These are phyloP conservation scores for Seira sanloemensis DNA, from an alignment of 2,888 invertebrate species.

Conservation along the genomic window DNA sequence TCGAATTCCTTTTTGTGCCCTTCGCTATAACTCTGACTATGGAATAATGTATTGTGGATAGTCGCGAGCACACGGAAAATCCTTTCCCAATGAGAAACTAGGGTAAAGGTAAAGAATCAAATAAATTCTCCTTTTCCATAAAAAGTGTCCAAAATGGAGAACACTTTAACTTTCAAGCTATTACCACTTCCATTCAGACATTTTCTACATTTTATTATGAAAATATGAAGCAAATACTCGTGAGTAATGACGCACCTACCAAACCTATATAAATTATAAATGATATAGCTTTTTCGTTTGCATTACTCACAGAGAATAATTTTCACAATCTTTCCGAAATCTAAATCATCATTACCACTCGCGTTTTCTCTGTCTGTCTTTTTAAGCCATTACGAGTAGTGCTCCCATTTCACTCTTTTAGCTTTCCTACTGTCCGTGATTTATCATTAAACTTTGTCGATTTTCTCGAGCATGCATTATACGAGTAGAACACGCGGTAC, in stretches of 20 bases:
- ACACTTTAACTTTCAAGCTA: conserved; percentile 28
- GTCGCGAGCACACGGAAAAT: too few species aligned
- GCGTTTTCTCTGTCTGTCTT: conserved; percentile 16
- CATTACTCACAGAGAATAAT: conserved; percentile 18
- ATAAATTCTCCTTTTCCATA: conserved; percentile 40
- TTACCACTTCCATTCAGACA: conserved; percentile 29
- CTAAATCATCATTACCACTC: conserved; percentile 51
- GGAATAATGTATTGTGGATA: too few species aligned
- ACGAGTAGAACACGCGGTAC: background rate
- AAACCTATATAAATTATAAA: background rate
- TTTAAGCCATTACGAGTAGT: background rate
- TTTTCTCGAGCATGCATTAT: conserved; percentile 30
- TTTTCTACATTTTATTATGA: background rate
- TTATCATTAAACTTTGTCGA: conserved; percentile 56
- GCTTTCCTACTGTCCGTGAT: conserved; percentile 15
- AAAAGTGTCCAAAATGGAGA: conserved; percentile 25
- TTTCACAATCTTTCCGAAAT: conserved; percentile 33
- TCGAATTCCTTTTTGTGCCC: background rate
- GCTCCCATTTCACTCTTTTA: background rate
- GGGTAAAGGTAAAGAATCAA: conserved; percentile 32
- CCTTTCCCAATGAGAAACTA: background rate
- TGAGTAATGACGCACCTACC: background rate
- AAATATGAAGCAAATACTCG: background rate
- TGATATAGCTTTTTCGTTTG: background rate
- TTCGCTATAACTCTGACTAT: too few species aligned